Evolutionary conservation across 2,888 invertebrate species (phyloP).

Genomic region (Eupithecia centaureata): DNA sequence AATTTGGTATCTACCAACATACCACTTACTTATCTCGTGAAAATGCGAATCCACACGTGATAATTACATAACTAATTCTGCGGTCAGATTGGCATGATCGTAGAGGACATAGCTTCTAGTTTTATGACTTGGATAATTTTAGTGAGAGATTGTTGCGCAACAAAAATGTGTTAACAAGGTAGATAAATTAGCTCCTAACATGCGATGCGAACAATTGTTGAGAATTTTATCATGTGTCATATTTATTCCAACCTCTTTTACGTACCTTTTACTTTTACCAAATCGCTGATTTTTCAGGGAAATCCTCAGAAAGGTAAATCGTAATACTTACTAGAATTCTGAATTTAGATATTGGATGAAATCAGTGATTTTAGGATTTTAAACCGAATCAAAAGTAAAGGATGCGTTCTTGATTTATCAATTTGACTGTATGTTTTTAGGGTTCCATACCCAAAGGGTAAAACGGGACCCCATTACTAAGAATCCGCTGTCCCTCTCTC

Average conservation of each 20-base stretch:
- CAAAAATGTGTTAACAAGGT: neutral
- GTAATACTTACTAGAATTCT: no score
- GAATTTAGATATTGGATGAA: neutral
- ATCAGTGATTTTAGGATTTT: neutral
- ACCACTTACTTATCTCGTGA: neutral
- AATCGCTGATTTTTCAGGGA: neutral
- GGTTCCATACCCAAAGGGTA: no score
- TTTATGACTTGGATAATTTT: slow-evolving; percentile 1
- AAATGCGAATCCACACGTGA: neutral
- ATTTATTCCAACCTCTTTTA: neutral
- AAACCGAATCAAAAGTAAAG: no score
- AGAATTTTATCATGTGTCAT: neutral
- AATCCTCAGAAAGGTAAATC: no score
- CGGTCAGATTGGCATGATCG: neutral
- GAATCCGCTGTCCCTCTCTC: no score
- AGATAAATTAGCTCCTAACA: neutral
- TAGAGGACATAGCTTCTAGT: neutral
- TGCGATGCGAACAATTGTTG: neutral
- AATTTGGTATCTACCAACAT: neutral
- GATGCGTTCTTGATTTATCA: no score
- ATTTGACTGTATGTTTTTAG: no score
- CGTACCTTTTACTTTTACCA: neutral
- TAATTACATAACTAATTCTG: slow-evolving; percentile 1
- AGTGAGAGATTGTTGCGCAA: slow-evolving; percentile 2
- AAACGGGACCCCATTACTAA: no score